Evolutionary conservation across 2,113 vertebrate genomes (phyloP).

Genomic region (Macrotus californicus): DNA sequence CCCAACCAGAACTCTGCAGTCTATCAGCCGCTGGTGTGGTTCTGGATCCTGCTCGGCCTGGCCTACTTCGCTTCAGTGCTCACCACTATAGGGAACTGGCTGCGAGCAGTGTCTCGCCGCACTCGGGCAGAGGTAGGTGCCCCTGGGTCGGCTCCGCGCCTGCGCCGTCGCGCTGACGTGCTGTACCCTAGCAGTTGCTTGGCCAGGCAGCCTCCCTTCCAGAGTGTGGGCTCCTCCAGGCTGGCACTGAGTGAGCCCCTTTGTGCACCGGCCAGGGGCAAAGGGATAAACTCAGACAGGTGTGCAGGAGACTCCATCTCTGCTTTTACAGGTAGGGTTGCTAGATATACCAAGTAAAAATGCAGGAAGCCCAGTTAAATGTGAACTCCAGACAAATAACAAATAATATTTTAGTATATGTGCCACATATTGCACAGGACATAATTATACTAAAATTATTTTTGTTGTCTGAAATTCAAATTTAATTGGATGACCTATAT

Average conservation of each 20-base stretch:
- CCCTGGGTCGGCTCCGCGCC: not conserved
- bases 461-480: not conserved
- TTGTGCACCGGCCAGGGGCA: not conserved
- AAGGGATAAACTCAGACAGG: not conserved
- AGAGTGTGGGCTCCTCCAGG: not conserved
- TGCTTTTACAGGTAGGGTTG: not conserved
- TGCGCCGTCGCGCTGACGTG: fast-evolving
- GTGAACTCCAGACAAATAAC: slow-evolving; percentile 1
- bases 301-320: not conserved
- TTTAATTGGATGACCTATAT: not conserved
- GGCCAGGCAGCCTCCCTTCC: not conserved
- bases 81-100: slow-evolving; percentile 93
- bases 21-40: slow-evolving; percentile 90
- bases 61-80: slow-evolving; percentile 95
- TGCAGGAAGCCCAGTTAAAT: not conserved
- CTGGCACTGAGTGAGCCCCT: not conserved
- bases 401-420: not conserved
- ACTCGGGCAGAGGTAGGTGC: slow-evolving; percentile 88
- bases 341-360: not conserved
- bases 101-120: slow-evolving; percentile 87
- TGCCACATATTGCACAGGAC: not conserved
- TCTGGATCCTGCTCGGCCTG: slow-evolving; percentile 93
- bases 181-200: too few species aligned
- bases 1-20: slow-evolving; percentile 63
- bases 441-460: not conserved